A percentile compares a stretch with the other conserved stretches of the same genome.
These are phyloP conservation scores for Brachionus rubens DNA, from an alignment of 1,140 invertebrate genomes.

Conservation along the genomic window DNA sequence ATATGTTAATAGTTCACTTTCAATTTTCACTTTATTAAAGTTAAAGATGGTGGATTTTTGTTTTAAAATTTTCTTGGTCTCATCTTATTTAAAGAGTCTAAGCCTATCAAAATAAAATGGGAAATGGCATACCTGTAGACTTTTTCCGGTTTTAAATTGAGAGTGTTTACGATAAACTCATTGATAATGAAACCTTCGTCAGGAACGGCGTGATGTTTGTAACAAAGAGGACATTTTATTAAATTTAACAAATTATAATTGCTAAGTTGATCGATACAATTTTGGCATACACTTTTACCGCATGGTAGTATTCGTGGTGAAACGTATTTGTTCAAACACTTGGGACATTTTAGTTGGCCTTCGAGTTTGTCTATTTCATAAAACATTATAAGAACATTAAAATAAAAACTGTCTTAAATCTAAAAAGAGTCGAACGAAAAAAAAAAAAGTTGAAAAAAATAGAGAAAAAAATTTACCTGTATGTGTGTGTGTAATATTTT, in stretches of 20 bases:
- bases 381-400: too few relatives aligned
- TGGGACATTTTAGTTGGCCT: neutral
- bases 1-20: too few relatives aligned
- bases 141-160: slow-evolving; percentile 23
- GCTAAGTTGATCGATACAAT: slow-evolving; percentile 21
- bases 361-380: slow-evolving; percentile 32
- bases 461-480: slow-evolving; percentile 26
- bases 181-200: slow-evolving; percentile 32
- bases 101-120: neutral
- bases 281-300: slow-evolving; percentile 13
- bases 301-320: slow-evolving; percentile 21
- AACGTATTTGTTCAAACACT: slow-evolving; percentile 2
- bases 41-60: too few relatives aligned
- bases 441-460: neutral
- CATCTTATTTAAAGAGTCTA: too few relatives aligned
- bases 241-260: slow-evolving; percentile 13
- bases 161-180: slow-evolving; percentile 27
- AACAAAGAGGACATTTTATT: slow-evolving; percentile 28
- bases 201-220: neutral
- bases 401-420: slow-evolving; percentile 1
- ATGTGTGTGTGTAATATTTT: too few relatives aligned
- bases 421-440: slow-evolving; percentile 4
- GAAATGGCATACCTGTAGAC: neutral
- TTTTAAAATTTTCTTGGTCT: too few relatives aligned
- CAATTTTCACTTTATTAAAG: too few relatives aligned